These are phyloP conservation scores for Pimephales promelas DNA, from an alignment of 2,113 vertebrate genomes.

Conservation along the genomic window DNA sequence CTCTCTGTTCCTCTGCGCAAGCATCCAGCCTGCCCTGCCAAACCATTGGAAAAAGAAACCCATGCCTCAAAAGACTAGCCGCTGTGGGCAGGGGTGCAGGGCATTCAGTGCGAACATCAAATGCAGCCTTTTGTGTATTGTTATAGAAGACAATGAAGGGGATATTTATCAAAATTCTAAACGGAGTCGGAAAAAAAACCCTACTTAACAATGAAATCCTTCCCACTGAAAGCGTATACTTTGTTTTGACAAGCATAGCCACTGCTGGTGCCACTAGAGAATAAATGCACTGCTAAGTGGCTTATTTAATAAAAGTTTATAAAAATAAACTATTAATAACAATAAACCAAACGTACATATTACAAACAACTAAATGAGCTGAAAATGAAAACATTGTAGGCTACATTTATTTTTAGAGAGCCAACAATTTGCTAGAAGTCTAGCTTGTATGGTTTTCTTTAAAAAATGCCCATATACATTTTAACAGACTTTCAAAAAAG, in stretches of 20 bases:
- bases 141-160: conserved; percentile 33
- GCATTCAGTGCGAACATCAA: conserved; percentile 18
- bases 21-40: conserved; percentile 36
- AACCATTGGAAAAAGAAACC: conserved; percentile 55
- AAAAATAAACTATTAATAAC: background rate
- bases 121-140: conserved; percentile 36
- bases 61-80: conserved; percentile 26
- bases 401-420: conserved; percentile 36
- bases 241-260: conserved; percentile 36
- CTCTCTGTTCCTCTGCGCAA: background rate
- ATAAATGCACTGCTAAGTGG: conserved; percentile 39
- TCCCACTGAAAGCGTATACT: conserved; percentile 11
- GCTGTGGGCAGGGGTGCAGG: conserved; percentile 3
- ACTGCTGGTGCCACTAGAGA: conserved; percentile 31
- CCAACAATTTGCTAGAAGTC: conserved; percentile 35
- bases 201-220: background rate
- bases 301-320: conserved; percentile 13
- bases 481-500: too few relatives aligned
- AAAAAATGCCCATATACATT: background rate
- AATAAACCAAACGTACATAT: background rate
- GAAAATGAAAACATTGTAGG: conserved; percentile 15
- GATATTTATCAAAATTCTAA: conserved; percentile 46
- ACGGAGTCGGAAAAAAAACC: conserved; percentile 12
- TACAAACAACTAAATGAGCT: conserved; percentile 42
- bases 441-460: background rate